These are phyloP conservation scores for Rhagophthalmus giganteus DNA, from an alignment of 2,888 invertebrate genomes.

Conservation along the genomic window DNA sequence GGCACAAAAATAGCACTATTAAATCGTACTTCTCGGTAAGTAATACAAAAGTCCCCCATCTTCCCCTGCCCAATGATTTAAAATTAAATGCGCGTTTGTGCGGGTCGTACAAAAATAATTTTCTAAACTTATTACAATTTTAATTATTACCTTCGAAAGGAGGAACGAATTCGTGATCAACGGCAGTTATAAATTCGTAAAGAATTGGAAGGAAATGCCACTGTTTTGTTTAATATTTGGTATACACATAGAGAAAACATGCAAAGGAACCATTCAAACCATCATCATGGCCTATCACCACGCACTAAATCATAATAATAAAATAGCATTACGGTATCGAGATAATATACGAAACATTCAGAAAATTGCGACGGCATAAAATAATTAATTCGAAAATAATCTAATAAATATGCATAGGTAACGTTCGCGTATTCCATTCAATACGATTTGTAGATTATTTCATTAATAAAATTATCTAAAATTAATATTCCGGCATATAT, in stretches of 20 bases:
- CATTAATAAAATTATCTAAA: slow-evolving; percentile 26
- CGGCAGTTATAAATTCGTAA: slow-evolving; percentile 31
- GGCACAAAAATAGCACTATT: too few species aligned
- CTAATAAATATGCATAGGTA: slow-evolving; percentile 28
- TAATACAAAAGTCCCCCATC: too few species aligned
- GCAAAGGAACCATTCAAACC: slow-evolving; percentile 32
- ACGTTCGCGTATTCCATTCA: slow-evolving; percentile 14
- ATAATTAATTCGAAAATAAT: slow-evolving; percentile 29
- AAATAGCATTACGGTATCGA: too few species aligned
- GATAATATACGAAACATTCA: slow-evolving; percentile 27
- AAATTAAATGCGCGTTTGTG: background rate
- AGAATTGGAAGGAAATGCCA: slow-evolving; percentile 30
- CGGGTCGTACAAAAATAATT: background rate
- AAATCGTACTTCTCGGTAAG: too few species aligned
- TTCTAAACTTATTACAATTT: too few species aligned
- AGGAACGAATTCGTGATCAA: slow-evolving; percentile 29
- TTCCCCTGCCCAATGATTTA: too few species aligned
- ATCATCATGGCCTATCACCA: slow-evolving; percentile 37
- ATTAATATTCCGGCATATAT: slow-evolving; percentile 20
- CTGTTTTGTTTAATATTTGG: slow-evolving; percentile 33
- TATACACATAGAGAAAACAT: slow-evolving; percentile 35
- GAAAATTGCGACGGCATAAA: slow-evolving; percentile 18
- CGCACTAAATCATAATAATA: slow-evolving; percentile 37
- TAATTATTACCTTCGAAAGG: slow-evolving; percentile 25
- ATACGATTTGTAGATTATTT: slow-evolving; percentile 24